Base-by-base conservation (phyloP, 1,140 invertebrate genomes). In the Probaryconus sp. region DNA sequence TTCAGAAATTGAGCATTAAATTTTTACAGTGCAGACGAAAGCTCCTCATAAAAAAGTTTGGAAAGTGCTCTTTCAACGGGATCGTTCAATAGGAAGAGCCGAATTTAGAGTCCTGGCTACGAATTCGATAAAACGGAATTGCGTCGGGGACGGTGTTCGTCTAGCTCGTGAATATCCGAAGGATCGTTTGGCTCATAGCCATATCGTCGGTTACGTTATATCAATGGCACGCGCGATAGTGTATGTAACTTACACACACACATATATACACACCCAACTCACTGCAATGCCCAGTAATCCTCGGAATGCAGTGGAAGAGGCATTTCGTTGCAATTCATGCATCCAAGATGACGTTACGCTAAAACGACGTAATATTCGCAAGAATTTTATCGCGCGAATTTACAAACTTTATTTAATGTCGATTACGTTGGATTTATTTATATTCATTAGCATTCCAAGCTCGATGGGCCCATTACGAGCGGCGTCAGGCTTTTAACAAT, bases 121-220 rank as follows among this genome's bases (percentile, higher is more conserved):
- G 26, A 6, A 20, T 48, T 14, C 31, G 28, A 53, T 37, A 53
- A 45, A 53, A 30, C 38, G 37, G 11, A 64, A 64, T n/a, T 37
- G 33, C 21, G 21, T 24, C 21, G 21, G 21, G 21, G 21, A 24
- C 7, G 21, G 21, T 24, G 38, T 21, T 67, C 58, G 76, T 77
- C 69, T 73, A 76, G 72, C 53, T 70, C 74, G 70, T 64, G 76
- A 79, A 79, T 77, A 77, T 71, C 73, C 64, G 60, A 72, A 76
- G 75, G 76, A 69, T 79, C 60, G 64, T 65, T 76, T 79, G 73
- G 79, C 78, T 68, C 47, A 38, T 60, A 55, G 70, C 78, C 72
- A 81, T n/a, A n/a, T 71, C 60, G 40, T 48, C 42, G 35, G 58
- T 76, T 74, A 65, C 64, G 65, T 69, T 53, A 53, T 31, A 69